Conservation (phyloP, 1,140 invertebrate genomes). For the Pogonus chalceus region DNA sequence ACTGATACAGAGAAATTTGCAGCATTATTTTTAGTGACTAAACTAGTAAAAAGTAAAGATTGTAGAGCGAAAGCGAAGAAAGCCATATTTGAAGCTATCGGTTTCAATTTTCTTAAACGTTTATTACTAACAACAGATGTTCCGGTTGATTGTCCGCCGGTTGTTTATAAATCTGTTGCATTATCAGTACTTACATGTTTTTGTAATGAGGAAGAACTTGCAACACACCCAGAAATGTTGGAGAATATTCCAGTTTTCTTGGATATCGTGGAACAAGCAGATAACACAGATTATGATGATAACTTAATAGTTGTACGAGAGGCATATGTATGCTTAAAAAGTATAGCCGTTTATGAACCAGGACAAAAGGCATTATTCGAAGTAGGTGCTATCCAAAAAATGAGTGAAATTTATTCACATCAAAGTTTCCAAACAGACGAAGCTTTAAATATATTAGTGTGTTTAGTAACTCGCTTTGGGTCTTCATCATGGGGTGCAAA, state of each 20-base stretch:
- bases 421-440: constrained; percentile 81
- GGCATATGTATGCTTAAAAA: constrained; percentile 72
- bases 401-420: constrained; percentile 74
- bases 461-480: constrained; percentile 57
- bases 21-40: constrained; percentile 81
- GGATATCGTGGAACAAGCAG: constrained; percentile 68
- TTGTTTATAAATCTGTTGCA: constrained; percentile 82
- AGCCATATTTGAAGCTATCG: constrained; percentile 79
- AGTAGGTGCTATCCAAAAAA: constrained; percentile 63
- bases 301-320: constrained; percentile 81
- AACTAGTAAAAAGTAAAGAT: constrained; percentile 70
- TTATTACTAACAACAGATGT: constrained; percentile 62
- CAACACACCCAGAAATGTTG: constrained; percentile 70
- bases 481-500: constrained; percentile 59
- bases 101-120: constrained; percentile 71
- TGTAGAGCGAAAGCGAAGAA: constrained; percentile 60
- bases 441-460: constrained; percentile 66
- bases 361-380: constrained; percentile 67
- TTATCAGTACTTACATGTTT: constrained; percentile 75
- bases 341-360: constrained; percentile 58
- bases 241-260: constrained; percentile 68
- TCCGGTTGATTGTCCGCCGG: constrained; percentile 71
- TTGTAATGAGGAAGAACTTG: constrained; percentile 65
- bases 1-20: constrained; percentile 87
- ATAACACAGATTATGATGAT: constrained; percentile 72